Percentiles rank a stretch among this genome's conserved stretches.
Evolutionary conservation across 2,888 invertebrate genomes (phyloP).

Genomic region (Andrena dorsata): DNA sequence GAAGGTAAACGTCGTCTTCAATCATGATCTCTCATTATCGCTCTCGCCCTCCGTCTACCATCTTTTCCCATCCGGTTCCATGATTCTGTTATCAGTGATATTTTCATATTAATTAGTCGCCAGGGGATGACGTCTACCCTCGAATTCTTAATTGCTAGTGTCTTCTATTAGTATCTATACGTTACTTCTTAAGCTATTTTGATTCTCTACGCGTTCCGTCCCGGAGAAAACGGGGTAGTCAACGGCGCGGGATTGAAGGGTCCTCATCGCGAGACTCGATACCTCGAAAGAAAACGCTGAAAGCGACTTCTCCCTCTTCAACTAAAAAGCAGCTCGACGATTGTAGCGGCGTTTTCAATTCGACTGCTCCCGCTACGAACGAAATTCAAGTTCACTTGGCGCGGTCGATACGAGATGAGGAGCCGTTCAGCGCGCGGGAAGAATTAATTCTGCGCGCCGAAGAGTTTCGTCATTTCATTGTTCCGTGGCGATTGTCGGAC

Average conservation of each 20-base stretch:
- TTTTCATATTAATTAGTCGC: background rate
- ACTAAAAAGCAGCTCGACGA: conserved; percentile 20
- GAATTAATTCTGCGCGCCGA: conserved; percentile 4
- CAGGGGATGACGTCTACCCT: conserved; percentile 24
- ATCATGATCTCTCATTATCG: conserved; percentile 6
- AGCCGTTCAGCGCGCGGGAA: background rate
- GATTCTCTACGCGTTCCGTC: conserved; percentile 33
- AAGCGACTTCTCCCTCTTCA: conserved; percentile 12
- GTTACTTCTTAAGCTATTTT: conserved; percentile 40
- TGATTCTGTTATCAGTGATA: background rate
- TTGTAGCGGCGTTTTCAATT: background rate
- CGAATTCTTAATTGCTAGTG: conserved; percentile 49
- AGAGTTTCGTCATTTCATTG: background rate
- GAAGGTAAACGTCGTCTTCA: conserved; percentile 42
- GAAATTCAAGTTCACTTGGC: background rate
- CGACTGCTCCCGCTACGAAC: background rate
- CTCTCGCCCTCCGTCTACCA: too few species aligned
- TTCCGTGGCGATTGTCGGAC: background rate
- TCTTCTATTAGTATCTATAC: conserved; percentile 50
- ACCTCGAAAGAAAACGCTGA: conserved; percentile 37
- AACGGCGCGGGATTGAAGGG: conserved; percentile 11
- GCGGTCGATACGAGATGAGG: conserved; percentile 3
- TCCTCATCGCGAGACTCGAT: conserved; percentile 13
- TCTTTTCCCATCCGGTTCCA: background rate
- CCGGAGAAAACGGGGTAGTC: conserved; percentile 26